Percentiles rank a stretch among this genome's conserved stretches.
Conservation (phyloP, 2,888 invertebrate species). For the Elgonia sp. region DNA sequence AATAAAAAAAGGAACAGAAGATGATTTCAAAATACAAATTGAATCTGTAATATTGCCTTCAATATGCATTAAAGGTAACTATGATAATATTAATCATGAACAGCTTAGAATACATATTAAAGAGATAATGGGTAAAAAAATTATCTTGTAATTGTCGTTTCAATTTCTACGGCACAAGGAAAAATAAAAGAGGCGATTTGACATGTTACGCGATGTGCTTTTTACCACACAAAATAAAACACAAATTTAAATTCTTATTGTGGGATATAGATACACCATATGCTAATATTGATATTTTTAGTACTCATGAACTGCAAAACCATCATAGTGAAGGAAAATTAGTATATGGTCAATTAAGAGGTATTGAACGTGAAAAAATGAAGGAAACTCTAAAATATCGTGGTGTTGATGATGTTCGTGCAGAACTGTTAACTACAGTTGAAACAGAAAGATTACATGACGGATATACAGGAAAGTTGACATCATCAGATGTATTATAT, state of each 20-base stretch:
- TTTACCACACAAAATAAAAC: neutral
- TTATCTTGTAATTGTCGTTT: conserved; percentile 22
- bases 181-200: neutral
- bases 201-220: conserved; percentile 21
- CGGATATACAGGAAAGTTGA: conserved; percentile 32
- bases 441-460: conserved; percentile 44
- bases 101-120: neutral
- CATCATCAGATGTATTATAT: neutral
- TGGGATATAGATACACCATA: conserved; percentile 5
- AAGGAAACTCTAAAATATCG: too few relatives aligned
- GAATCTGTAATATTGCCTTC: too few relatives aligned
- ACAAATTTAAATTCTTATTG: conserved; percentile 34
- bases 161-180: conserved; percentile 19
- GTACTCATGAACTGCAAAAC: neutral
- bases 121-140: neutral
- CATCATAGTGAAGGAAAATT: neutral
- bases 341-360: conserved; percentile 18
- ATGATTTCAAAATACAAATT: too few relatives aligned
- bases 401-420: too few relatives aligned
- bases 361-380: conserved; percentile 12
- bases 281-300: neutral
- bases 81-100: neutral
- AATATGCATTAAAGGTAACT: neutral
- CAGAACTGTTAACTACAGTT: neutral
- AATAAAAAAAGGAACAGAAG: too few relatives aligned